Percentiles rank a stretch among this genome's conserved stretches.
phyloP scores from a whole-genome alignment of 2,888 invertebrate species.

The Callosobruchus maculatus region DNA sequence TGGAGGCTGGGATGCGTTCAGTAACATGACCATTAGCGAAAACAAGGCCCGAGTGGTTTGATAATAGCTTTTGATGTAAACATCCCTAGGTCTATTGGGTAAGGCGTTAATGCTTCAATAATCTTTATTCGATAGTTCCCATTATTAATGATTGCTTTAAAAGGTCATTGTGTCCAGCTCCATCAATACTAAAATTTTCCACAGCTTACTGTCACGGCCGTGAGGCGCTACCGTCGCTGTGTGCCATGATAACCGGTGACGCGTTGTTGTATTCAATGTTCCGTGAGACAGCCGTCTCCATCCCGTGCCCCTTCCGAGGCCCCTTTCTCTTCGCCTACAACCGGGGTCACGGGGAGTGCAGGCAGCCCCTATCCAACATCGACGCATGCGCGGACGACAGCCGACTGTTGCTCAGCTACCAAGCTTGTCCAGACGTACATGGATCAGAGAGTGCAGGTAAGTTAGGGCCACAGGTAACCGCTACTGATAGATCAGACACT shows the following conservation, averaged over 20 bases:
- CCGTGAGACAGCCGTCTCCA: conserved; percentile 80
- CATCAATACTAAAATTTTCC: no score
- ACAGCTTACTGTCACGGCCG: conserved; percentile 71
- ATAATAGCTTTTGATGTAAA: no score
- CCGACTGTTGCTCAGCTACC: conserved; percentile 83
- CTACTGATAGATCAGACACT: no score
- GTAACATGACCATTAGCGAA: no score
- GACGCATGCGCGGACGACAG: conserved; percentile 94
- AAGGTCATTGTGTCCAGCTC: no score
- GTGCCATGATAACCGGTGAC: conserved; percentile 85
- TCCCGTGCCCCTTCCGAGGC: conserved; percentile 83
- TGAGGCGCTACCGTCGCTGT: conserved; percentile 75
- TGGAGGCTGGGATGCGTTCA: no score
- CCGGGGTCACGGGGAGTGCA: conserved; percentile 86
- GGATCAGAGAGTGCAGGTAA: conserved; percentile 89
- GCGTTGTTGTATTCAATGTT: conserved; percentile 87
- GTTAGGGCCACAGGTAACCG: no score
- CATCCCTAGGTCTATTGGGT: no score
- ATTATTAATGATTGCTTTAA: no score
- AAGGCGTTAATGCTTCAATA: no score
- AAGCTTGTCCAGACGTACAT: conserved; percentile 88
- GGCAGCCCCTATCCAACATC: conserved; percentile 83
- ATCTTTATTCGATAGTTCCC: no score
- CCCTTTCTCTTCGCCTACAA: conserved; percentile 93
- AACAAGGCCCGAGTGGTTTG: no score